Conservation (phyloP, 2,797 vertebrate species). For the Ctenopoma multispine region DNA sequence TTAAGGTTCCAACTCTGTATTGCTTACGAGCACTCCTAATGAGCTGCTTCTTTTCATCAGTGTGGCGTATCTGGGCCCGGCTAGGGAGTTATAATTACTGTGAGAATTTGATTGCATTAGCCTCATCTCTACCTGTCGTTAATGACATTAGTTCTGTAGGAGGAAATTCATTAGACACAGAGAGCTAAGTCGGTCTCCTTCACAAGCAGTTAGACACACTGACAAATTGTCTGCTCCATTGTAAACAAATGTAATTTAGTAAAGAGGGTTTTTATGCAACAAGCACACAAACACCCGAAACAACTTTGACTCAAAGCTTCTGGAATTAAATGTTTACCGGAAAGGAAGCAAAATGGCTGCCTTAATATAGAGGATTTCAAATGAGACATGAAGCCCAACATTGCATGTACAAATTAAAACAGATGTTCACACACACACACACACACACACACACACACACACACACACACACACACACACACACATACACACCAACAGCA, state of each 20-base stretch:
- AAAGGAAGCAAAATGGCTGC: background rate
- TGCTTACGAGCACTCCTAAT: slow-evolving; percentile 32
- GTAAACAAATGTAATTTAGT: slow-evolving; percentile 46
- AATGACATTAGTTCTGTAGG: slow-evolving; percentile 66
- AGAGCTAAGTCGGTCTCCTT: slow-evolving; percentile 38
- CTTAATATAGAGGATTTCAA: background rate
- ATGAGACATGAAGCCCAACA: slow-evolving; percentile 12
- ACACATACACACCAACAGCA: slow-evolving; percentile 3
- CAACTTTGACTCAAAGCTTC: slow-evolving; percentile 2
- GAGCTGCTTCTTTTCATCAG: slow-evolving; percentile 36
- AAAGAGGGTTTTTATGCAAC: slow-evolving; percentile 4
- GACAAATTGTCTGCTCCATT: slow-evolving; percentile 49
- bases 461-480: slow-evolving; percentile 5
- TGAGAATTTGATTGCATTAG: slow-evolving; percentile 63
- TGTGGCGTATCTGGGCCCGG: background rate
- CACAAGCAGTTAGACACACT: slow-evolving; percentile 39
- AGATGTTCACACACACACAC: background rate
- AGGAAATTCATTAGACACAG: slow-evolving; percentile 68
- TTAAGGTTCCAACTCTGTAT: background rate
- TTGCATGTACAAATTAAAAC: background rate
- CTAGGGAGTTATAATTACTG: slow-evolving; percentile 58
- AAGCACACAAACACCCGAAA: slow-evolving; percentile 7
- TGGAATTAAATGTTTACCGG: background rate
- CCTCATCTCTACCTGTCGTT: slow-evolving; percentile 62
- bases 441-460: too few relatives aligned